Percentiles rank a stretch among this genome's conserved stretches.
These are phyloP conservation scores for Leucophenga maculata DNA, from an alignment of 2,888 invertebrate species.

Conservation along the genomic window DNA sequence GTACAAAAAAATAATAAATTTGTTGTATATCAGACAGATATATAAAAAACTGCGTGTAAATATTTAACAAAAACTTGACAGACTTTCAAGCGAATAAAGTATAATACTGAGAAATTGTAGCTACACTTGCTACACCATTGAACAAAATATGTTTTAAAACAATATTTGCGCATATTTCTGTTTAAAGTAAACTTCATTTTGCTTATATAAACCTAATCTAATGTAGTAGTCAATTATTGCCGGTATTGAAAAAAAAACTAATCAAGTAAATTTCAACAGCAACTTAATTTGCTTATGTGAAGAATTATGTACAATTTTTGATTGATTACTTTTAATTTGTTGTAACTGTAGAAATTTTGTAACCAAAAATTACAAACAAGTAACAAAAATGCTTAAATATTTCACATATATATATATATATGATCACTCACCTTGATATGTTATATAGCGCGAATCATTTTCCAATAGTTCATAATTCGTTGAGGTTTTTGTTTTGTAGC, in stretches of 20 bases:
- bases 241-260: too few species aligned
- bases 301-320: slow-evolving; percentile 39
- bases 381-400: too few species aligned
- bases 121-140: too few species aligned
- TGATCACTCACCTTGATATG: slow-evolving; percentile 68
- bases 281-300: slow-evolving; percentile 43
- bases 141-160: too few species aligned
- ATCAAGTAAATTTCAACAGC: slow-evolving; percentile 31
- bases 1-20: too few species aligned
- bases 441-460: slow-evolving; percentile 71
- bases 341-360: slow-evolving; percentile 24
- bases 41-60: background rate
- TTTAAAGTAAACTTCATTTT: too few species aligned
- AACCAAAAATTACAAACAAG: too few species aligned
- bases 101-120: background rate
- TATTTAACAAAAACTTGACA: slow-evolving; percentile 18
- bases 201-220: too few species aligned
- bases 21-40: background rate
- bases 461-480: slow-evolving; percentile 62
- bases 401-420: too few species aligned
- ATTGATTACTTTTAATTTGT: slow-evolving; percentile 57
- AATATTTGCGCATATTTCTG: too few species aligned
- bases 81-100: background rate
- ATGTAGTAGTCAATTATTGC: too few species aligned
- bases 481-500: slow-evolving; percentile 41